Base-by-base conservation (phyloP, 2,888 invertebrate species). In the Noctua janthina region DNA sequence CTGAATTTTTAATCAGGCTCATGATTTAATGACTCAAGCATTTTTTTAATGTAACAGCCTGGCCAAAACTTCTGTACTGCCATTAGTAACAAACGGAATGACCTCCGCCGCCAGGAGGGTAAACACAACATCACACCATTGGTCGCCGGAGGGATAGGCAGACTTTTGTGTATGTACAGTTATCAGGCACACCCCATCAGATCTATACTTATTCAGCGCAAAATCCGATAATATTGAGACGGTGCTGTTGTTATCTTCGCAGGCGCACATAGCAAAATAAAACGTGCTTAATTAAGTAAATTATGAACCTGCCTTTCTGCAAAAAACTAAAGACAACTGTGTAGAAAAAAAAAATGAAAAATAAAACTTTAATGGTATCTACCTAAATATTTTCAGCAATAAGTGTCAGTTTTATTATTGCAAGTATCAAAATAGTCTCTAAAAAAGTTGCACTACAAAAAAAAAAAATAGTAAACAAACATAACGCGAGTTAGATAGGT, bases 361-460 rank as follows among this genome's bases (percentile, higher is more conserved):
- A 23, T 29, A 70, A 29, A 75, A 20, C 29, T 49, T 35, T n/a
- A 39, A 17, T 3, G 72, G 46, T 46, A 71, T 49, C 35, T 39
- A 59, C 35, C 13, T 51, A 5, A 20, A 51, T 51, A 17, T 67
- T 74, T 68, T 70, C n/a, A 51, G n/a, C 51, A 29, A 15, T 29
- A 29, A 29, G 23, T 35, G 59, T 46, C 46, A 73, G 35, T 35
- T 72, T 73, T 54, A 35, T 8, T 43, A 56, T 10, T 23, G 7
- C 15, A 29, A 72, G 56, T 15, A 29, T 46, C 23, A 56, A 72
- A 75, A 23, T n/a, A 39, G 8, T 39, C 2, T 74, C 0, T 10
- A 51, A 15, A 69, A n/a, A 51, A 70, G 39, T 56, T 56, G 56
- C 56, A 23, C 23, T 76, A 17, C 54, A 56, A 56, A 71, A 39